A percentile compares a stretch with the other conserved stretches of the same genome.
These are phyloP conservation scores for Luffia ferchaultella DNA, from an alignment of 2,888 invertebrate species.

Conservation along the genomic window DNA sequence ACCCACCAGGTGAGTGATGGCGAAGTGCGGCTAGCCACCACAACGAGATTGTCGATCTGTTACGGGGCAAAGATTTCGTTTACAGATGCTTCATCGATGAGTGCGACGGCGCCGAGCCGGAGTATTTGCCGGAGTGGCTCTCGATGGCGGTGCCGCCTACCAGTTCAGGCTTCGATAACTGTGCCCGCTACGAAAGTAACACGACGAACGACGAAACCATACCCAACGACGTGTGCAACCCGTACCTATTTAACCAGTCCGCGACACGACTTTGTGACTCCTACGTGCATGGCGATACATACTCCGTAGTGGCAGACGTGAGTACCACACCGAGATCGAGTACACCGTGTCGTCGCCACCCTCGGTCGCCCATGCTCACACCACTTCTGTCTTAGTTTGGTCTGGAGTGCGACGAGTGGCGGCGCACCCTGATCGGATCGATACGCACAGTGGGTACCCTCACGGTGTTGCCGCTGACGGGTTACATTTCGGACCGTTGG, in stretches of 20 bases:
- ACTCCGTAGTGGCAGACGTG: slow-evolving; percentile 44
- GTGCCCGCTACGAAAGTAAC: slow-evolving; percentile 36
- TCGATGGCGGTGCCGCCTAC: slow-evolving; percentile 43
- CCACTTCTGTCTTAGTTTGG: slow-evolving; percentile 51
- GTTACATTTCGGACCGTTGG: slow-evolving; percentile 75
- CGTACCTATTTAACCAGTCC: slow-evolving; percentile 27
- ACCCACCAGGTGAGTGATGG: slow-evolving; percentile 12
- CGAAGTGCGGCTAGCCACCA: neutral
- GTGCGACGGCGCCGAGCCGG: slow-evolving; percentile 27
- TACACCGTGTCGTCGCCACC: slow-evolving; percentile 7
- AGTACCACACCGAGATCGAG: slow-evolving; percentile 18
- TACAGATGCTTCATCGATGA: slow-evolving; percentile 35
- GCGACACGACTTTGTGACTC: slow-evolving; percentile 24
- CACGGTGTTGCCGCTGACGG: slow-evolving; percentile 72
- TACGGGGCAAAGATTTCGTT: neutral
- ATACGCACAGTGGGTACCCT: slow-evolving; percentile 73
- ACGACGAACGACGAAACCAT: slow-evolving; percentile 7
- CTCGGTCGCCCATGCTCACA: neutral
- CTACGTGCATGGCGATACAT: slow-evolving; percentile 33
- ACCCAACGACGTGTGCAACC: slow-evolving; percentile 25
- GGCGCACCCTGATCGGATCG: slow-evolving; percentile 74
- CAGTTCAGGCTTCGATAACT: slow-evolving; percentile 36
- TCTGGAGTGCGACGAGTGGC: slow-evolving; percentile 73
- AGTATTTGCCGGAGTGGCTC: slow-evolving; percentile 48
- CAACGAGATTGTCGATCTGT: neutral